Conservation (phyloP, 2,888 invertebrate genomes). For the Nebria brevicollis region DNA sequence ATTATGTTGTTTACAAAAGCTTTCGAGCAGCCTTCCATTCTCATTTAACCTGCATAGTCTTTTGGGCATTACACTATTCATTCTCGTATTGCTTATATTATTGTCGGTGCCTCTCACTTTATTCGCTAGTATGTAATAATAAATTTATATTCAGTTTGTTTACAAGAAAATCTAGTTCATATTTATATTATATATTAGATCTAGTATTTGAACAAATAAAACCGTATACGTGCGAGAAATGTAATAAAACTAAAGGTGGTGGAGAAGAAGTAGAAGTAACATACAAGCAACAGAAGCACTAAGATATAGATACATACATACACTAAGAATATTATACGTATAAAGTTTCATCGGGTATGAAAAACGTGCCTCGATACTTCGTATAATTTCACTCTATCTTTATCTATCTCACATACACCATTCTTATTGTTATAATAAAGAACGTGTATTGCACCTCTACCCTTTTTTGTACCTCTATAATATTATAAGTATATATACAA, state of each 20-base stretch:
- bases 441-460: background rate
- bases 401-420: background rate
- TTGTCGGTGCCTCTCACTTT: no score
- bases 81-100: no score
- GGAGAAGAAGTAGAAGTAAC: no score
- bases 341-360: conserved; percentile 1
- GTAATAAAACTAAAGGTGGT: background rate
- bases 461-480: background rate
- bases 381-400: background rate
- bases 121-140: background rate
- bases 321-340: background rate
- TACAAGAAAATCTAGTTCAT: background rate
- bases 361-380: background rate
- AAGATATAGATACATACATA: background rate
- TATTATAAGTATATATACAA: background rate
- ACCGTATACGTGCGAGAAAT: background rate
- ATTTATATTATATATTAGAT: background rate
- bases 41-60: no score
- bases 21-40: no score
- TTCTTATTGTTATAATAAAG: background rate
- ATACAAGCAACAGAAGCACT: background rate
- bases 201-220: background rate
- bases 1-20: no score
- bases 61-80: no score
- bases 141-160: background rate